Evolutionary conservation across 2,888 invertebrate species (phyloP), one percentile per base, ranked within the genome.

Genomic region (Tethea ocularis): DNA sequence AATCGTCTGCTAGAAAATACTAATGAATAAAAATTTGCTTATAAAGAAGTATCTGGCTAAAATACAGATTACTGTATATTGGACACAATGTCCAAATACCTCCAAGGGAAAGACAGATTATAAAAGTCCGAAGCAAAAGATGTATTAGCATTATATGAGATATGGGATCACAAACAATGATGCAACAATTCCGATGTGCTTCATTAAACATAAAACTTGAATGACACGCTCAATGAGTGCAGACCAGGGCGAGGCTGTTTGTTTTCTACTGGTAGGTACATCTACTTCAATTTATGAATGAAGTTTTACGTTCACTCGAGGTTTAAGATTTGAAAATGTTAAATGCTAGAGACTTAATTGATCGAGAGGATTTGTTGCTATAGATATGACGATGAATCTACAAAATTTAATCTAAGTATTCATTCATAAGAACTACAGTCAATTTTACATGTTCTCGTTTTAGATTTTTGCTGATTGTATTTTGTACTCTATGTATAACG

Each of bases 181-280:
- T 66, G 72, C 71, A 71, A 74, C 66, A 72, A 67, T 65, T 64
- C 71, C 54, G 54, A 54, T 20, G 22, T 36, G 79, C 61, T 72
- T 81, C 83, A 83, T 83, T 83, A 76, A 74, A 64, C 72, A 68
- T 60, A 61, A 61, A 41, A 67, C 62, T 67, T 77, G 74, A 73
- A 80, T 80, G 82, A 78, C 68, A 78, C 68, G 77, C 74, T 76
- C 68, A 68, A 66, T 78, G 76, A 64, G 69, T 54, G 46, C 46
- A 46, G 67, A 66, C 63, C 69, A 67, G 72, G 80, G 80, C 67
- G 77, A 74, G 81, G 71, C 72, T 68, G 69, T 75, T 76, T 80
- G 76, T 77, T 74, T 80, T 75, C 66, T 69, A 67, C 33, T 33
- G 3, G 13, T 33, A 4, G 33, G 33, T 33, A 33, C 60, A 61